Evolutionary conservation across 2,888 invertebrate genomes (phyloP).

Genomic region (Lasioglossum malachurum): DNA sequence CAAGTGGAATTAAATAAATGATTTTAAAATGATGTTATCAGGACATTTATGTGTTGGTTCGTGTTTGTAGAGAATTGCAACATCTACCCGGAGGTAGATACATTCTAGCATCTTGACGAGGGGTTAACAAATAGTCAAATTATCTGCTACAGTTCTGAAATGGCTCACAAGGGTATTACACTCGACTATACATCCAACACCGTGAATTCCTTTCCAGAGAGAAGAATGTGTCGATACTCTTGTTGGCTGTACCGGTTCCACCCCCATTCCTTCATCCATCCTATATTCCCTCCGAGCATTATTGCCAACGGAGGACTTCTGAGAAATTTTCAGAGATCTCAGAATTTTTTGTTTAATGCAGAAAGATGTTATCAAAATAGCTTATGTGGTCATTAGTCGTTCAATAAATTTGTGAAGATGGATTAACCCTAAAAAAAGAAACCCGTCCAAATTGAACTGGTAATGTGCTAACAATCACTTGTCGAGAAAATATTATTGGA

Average conservation of each 20-base stretch:
- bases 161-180: not conserved
- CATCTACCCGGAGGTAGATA: not conserved
- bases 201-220: not conserved
- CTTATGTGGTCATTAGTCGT: not conserved
- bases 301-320: not conserved
- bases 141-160: not conserved
- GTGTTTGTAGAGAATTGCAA: not conserved
- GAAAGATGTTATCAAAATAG: not conserved
- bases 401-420: not conserved
- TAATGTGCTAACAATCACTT: not conserved
- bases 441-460: not conserved
- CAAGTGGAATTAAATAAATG: not conserved
- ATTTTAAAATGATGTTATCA: not conserved
- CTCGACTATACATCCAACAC: not conserved
- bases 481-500: not conserved
- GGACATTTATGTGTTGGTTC: not conserved
- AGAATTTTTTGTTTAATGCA: not conserved
- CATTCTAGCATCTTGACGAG: not conserved
- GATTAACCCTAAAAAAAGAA: not conserved
- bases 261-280: not conserved
- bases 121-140: not conserved
- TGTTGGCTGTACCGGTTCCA: not conserved
- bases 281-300: not conserved
- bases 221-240: conserved; percentile 3
- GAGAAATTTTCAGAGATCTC: not conserved